Evolutionary conservation across 2,113 vertebrate genomes (phyloP).

Genomic region (Nycticebus coucang): DNA sequence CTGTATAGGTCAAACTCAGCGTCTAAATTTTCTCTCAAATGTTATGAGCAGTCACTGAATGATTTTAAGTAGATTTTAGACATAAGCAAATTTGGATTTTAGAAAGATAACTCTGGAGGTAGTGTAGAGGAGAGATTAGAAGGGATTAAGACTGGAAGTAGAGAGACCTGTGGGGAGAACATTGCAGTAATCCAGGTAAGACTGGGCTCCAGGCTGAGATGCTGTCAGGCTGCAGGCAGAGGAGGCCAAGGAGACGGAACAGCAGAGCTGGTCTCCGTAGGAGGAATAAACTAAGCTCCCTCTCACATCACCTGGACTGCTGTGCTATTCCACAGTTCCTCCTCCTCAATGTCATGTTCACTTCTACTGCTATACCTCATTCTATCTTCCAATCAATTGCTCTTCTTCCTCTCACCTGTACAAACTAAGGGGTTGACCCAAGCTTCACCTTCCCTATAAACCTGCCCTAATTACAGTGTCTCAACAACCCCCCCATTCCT

Average conservation of each 20-base stretch:
- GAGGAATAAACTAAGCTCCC: neutral
- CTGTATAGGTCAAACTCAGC: neutral
- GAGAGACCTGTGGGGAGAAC: neutral
- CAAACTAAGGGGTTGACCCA: neutral
- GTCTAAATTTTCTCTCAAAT: neutral
- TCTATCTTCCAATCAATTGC: neutral
- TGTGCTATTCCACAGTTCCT: neutral
- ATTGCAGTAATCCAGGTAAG: neutral
- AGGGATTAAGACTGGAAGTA: neutral
- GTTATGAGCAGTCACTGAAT: neutral
- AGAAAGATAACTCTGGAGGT: neutral
- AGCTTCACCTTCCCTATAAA: neutral
- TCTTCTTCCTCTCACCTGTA: neutral
- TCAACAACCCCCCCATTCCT: neutral
- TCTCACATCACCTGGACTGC: accelerated
- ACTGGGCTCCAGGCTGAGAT: neutral
- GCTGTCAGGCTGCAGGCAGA: neutral
- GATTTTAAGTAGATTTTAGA: neutral
- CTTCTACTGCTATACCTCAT: neutral
- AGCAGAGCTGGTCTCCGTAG: neutral
- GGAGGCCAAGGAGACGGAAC: no score
- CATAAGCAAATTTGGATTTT: neutral
- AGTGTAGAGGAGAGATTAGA: neutral
- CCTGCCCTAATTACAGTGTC: neutral
- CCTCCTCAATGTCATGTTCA: accelerated